A percentile compares a stretch with the other conserved stretches of the same genome.
Evolutionary conservation across 2,888 invertebrate genomes (phyloP).

Genomic region (Metopia argyrocephala): DNA sequence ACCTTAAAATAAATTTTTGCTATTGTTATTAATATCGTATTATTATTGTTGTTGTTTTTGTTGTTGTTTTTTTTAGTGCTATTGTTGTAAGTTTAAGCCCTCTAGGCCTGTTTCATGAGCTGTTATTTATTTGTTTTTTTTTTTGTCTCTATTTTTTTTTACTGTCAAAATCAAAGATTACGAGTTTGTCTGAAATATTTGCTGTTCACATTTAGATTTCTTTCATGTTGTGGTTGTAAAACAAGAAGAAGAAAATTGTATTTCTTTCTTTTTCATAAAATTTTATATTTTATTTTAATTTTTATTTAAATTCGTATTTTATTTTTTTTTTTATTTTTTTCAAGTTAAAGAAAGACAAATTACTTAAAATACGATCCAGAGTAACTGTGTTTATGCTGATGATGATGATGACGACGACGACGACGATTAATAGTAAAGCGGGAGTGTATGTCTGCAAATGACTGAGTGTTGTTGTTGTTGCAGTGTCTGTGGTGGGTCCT

Average conservation of each 20-base stretch:
- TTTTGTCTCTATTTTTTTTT: too few species aligned
- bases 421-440: constrained; percentile 10
- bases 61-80: constrained; percentile 9
- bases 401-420: constrained; percentile 24
- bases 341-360: constrained; percentile 64
- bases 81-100: constrained; percentile 42
- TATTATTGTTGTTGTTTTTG: not conserved
- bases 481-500: constrained; percentile 43
- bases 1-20: not conserved
- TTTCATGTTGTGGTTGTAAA: constrained; percentile 17
- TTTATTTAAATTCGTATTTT: constrained; percentile 52
- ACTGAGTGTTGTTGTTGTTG: not conserved
- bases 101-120: constrained; percentile 54
- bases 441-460: constrained; percentile 3
- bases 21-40: constrained; percentile 5
- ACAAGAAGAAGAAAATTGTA: constrained; percentile 20
- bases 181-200: constrained; percentile 51
- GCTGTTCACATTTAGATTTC: constrained; percentile 40
- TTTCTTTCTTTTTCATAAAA: constrained; percentile 60
- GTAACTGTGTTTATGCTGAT: not conserved
- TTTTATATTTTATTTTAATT: constrained; percentile 64
- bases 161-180: constrained; percentile 67
- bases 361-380: constrained; percentile 57
- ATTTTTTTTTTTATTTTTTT: constrained; percentile 21
- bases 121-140: constrained; percentile 59